Evolutionary conservation across 2,797 vertebrate genomes (phyloP).

Genomic region (Chloroceryle inda): DNA sequence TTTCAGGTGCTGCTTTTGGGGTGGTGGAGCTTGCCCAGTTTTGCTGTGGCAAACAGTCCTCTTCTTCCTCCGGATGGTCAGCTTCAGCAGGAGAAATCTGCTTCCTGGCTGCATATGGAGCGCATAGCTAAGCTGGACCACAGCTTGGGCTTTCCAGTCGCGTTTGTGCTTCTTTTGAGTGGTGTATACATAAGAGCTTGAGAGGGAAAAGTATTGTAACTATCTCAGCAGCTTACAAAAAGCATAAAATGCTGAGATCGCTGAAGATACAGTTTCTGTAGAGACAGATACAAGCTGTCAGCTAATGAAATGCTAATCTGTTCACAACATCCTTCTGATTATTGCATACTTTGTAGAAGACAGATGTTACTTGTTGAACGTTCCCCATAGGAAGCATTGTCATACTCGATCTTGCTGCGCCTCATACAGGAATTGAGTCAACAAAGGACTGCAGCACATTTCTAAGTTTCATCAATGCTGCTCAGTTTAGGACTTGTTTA

Average conservation of each 20-base stretch:
- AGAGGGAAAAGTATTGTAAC: not conserved
- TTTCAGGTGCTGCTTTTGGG: not conserved
- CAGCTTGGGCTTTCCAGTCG: not conserved
- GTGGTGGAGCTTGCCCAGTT: not conserved
- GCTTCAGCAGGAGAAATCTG: not conserved
- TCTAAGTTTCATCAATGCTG: not conserved
- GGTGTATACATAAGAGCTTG: fast-evolving
- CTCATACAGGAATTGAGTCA: not conserved
- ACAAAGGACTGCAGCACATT: not conserved
- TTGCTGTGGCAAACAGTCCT: not conserved
- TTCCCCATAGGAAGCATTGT: not conserved
- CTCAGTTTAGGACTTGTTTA: not conserved
- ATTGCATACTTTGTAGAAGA: not conserved
- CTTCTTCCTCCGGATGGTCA: not conserved
- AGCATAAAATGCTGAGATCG: not conserved
- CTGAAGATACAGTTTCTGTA: not conserved
- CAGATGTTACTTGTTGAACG: slow-evolving; percentile 23
- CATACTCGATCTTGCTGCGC: fast-evolving
- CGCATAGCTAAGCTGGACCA: not conserved
- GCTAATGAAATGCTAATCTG: slow-evolving; percentile 3
- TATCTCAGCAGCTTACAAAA: not conserved
- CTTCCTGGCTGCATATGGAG: not conserved
- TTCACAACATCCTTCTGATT: not conserved
- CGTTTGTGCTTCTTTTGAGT: not conserved
- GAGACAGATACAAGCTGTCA: not conserved